Evolutionary conservation across 2,113 vertebrate species (phyloP), one percentile per base, ranked within the genome.

Genomic region (Saimiri boliviensis): DNA sequence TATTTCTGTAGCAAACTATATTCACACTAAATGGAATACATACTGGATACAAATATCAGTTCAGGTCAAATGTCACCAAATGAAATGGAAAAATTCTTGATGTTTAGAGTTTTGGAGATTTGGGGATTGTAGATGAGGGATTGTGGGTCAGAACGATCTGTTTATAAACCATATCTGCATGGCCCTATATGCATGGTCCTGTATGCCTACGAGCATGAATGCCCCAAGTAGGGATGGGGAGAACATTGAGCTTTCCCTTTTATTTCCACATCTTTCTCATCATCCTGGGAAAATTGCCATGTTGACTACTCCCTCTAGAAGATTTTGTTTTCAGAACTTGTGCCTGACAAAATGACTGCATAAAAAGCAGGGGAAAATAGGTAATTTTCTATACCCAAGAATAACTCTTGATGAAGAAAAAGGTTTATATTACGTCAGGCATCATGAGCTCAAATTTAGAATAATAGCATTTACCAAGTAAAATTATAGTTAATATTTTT

Each of bases 351-450:
- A 91, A 82, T n/a, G 10, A 76, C 23, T 73, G 2, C 79, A 86
- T 32, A 16, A 91, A 93, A 92, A n/a, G 3, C 86, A 89, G 52
- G 25, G 1, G 84, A 30, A 86, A 93, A 45, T 20, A 37, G 56
- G 74, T 58, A 30, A 71, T 96, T 96, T 95, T 95, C 96, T 96
- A 32, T 79, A 42, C 79, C 32, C 47, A 68, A 70, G 21, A 25
- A 66, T 47, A 81, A 37, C 42, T 49, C n/a, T 37, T 71, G n/a
- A n/a, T 58, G 52, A 73, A 81, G 80, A 49, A 35, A 94, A 92
- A 77, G 11, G 35, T 20, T 52, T 80, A 27, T n/a, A 6, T 52
- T 21, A 77, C 14, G 88, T 52, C 5, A 54, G 45, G 9, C 17
- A 32, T 35, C 19, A 16, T 74, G 40, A 79, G 66, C 49, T 94